Base-by-base conservation (phyloP, 2,888 invertebrate genomes). In the Calliphora vomitoria region DNA sequence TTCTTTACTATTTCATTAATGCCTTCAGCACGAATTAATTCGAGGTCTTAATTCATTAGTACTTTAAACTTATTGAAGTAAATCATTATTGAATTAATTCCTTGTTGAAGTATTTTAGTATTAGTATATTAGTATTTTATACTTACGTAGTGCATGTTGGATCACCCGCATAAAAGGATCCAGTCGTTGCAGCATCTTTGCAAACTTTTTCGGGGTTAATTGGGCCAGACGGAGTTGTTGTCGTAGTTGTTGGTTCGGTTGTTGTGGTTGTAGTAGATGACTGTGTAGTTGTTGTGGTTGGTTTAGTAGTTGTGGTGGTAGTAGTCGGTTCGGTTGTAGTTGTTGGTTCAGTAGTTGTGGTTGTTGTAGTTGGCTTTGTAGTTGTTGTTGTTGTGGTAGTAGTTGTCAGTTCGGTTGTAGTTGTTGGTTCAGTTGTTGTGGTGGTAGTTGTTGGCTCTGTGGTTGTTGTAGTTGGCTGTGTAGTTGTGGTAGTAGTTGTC, bases 71-170 rank as follows among this genome's bases (percentile, higher is more conserved):
- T n/a, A n/a, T n/a, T n/a, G n/a, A n/a, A n/a, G n/a, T n/a, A n/a
- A n/a, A n/a, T n/a, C n/a, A n/a, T n/a, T n/a, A n/a, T n/a, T n/a
- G n/a, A n/a, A n/a, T n/a, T n/a, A n/a, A n/a, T n/a, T n/a, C n/a
- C n/a, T n/a, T n/a, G n/a, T n/a, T n/a, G n/a, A n/a, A n/a, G n/a
- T n/a, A n/a, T n/a, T n/a, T n/a, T n/a, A n/a, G n/a, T n/a, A n/a
- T n/a, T n/a, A n/a, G n/a, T n/a, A n/a, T n/a, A n/a, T n/a, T n/a
- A n/a, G n/a, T n/a, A n/a, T n/a, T 47, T 50, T 50, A 53, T 18
- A 68, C 83, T 75, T 62, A 89, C 89, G 79, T 82, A 4, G 82
- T 89, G 44, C 90, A 90, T 0, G 88, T 87, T 0, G 78, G 69
- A 74, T 90, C 90, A 35, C 87, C 88, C 0, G 85, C 81, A 15